Conservation (phyloP, 2,888 invertebrate species). For the Plebejus melissa region DNA sequence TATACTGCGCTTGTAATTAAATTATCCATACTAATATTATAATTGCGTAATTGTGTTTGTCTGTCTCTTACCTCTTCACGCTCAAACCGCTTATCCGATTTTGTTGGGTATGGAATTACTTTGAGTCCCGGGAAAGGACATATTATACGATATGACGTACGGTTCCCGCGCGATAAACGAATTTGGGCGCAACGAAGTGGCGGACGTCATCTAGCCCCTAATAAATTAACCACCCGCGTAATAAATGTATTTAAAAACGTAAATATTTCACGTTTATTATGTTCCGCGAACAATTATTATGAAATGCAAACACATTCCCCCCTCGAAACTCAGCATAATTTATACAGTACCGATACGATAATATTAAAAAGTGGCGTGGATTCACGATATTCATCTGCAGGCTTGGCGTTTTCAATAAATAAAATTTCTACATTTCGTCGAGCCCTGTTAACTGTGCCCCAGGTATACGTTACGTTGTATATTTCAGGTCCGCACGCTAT, state of each 20-base stretch:
- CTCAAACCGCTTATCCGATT: too few relatives aligned
- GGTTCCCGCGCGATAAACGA: too few relatives aligned
- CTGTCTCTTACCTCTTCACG: too few relatives aligned
- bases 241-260: not conserved
- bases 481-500: slow-evolving; percentile 6
- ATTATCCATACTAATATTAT: too few relatives aligned
- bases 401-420: slow-evolving; percentile 15
- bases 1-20: too few relatives aligned
- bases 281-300: not conserved
- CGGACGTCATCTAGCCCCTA: too few relatives aligned
- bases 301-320: slow-evolving; percentile 1
- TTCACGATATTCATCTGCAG: slow-evolving; percentile 7
- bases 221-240: too few relatives aligned
- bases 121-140: too few relatives aligned
- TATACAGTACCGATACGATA: not conserved
- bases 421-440: slow-evolving; percentile 15
- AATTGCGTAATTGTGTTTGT: too few relatives aligned
- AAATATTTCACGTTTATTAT: not conserved
- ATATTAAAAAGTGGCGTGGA: slow-evolving; percentile 4
- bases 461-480: not conserved
- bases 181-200: too few relatives aligned
- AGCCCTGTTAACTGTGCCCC: slow-evolving; percentile 3
- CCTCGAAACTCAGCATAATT: not conserved
- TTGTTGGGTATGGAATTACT: too few relatives aligned
- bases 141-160: too few relatives aligned